Evolutionary conservation across 2,797 vertebrate species (phyloP).

Genomic region (Alauda arvensis): DNA sequence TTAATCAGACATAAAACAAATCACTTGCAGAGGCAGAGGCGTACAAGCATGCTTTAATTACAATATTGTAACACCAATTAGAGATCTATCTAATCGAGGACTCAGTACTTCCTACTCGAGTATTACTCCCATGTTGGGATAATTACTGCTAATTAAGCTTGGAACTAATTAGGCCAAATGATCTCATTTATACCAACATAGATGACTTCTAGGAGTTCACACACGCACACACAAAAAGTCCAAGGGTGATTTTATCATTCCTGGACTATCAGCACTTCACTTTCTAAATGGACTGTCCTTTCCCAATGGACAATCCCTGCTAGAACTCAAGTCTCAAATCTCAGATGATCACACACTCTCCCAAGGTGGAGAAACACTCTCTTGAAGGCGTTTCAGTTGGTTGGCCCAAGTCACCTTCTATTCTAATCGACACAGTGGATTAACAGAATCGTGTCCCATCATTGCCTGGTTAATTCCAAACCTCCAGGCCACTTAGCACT

Average conservation of each 20-base stretch:
- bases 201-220: constrained; percentile 80
- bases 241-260: constrained; percentile 68
- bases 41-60: constrained; percentile 91
- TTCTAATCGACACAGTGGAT: not conserved
- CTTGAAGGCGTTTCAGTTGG: not conserved
- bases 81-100: constrained; percentile 85
- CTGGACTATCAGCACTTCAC: constrained; percentile 55
- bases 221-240: constrained; percentile 40
- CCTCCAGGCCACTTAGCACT: not conserved
- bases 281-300: constrained; percentile 29
- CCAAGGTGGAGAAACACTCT: not conserved
- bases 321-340: constrained; percentile 6
- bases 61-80: constrained; percentile 87
- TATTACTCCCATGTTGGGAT: constrained; percentile 95
- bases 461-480: not conserved
- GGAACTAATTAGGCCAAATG: constrained; percentile 91
- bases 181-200: constrained; percentile 87
- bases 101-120: constrained; percentile 82
- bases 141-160: constrained; percentile 95
- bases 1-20: constrained; percentile 85
- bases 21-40: constrained; percentile 75
- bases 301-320: not conserved
- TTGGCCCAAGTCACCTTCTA: not conserved
- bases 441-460: not conserved
- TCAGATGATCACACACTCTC: not conserved